These are phyloP conservation scores for Oncorhynchus tshawytscha DNA, from an alignment of 2,113 vertebrate species.

Conservation along the genomic window DNA sequence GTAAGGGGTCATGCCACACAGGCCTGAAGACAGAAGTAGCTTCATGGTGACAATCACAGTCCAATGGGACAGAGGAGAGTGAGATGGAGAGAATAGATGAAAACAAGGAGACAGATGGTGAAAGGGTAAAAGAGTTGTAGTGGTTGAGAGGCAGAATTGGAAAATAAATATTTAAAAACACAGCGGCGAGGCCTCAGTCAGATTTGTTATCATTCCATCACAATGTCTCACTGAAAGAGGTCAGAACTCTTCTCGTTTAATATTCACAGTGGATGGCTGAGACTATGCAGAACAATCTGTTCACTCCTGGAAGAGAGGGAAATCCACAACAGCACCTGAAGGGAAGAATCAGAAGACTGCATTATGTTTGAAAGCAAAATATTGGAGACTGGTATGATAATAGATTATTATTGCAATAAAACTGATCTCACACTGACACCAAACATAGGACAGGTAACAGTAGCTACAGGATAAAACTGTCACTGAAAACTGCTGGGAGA, in stretches of 20 bases:
- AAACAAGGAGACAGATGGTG: background rate
- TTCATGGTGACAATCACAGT: slow-evolving; percentile 4
- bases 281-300: background rate
- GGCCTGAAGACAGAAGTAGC: background rate
- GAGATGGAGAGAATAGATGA: background rate
- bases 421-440: background rate
- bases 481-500: no score
- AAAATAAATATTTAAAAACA: background rate
- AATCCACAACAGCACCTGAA: background rate
- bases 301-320: background rate
- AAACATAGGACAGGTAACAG: background rate
- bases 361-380: background rate
- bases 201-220: background rate
- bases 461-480: background rate
- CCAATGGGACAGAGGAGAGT: background rate
- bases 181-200: background rate
- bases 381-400: no score
- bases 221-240: background rate
- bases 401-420: background rate
- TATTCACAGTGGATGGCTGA: background rate
- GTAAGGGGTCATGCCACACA: slow-evolving; percentile 19
- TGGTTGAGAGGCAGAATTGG: background rate
- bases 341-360: background rate
- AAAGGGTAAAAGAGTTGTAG: background rate
- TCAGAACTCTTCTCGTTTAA: no score